phyloP scores from a whole-genome alignment of 1,140 invertebrate species.

The Condylostylus longicornis region DNA sequence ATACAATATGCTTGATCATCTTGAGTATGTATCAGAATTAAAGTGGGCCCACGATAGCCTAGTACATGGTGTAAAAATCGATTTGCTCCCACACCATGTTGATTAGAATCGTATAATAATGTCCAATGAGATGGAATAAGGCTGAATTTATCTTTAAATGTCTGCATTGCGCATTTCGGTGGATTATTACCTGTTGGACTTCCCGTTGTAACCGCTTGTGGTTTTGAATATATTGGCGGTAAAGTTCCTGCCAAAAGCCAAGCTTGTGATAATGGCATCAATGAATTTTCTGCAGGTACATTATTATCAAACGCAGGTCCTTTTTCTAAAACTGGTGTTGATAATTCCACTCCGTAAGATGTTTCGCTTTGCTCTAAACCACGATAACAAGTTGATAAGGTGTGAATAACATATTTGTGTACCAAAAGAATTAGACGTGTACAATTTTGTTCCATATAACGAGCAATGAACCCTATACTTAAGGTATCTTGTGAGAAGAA shows the following conservation, averaged over 20 bases:
- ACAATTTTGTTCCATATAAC: constrained; percentile 64
- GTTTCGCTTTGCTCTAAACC: constrained; percentile 39
- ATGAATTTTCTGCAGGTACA: constrained; percentile 22
- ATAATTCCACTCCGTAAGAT: constrained; percentile 47
- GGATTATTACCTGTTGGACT: constrained; percentile 14
- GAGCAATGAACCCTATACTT: constrained; percentile 55
- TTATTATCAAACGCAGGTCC: constrained; percentile 32
- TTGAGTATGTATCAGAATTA: constrained; percentile 55
- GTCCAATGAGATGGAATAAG: constrained; percentile 65
- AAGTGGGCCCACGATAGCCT: constrained; percentile 67
- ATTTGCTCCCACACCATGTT: constrained; percentile 73
- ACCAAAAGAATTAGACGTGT: constrained; percentile 56
- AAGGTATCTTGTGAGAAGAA: constrained; percentile 63
- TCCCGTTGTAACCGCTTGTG: constrained; percentile 24
- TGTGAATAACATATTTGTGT: constrained; percentile 62
- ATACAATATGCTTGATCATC: constrained; percentile 59
- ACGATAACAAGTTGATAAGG: constrained; percentile 59
- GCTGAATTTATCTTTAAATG: constrained; percentile 47
- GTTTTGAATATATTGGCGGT: constrained; percentile 51
- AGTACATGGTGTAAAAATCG: constrained; percentile 76
- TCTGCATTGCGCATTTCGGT: constrained; percentile 34
- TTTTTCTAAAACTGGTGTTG: constrained; percentile 58
- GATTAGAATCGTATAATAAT: constrained; percentile 63
- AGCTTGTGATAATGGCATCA: constrained; percentile 54
- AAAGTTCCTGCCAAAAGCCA: constrained; percentile 64